A percentile compares a stretch with the other conserved stretches of the same genome.
These are phyloP conservation scores for Chrosomus eos DNA, from an alignment of 2,797 vertebrate species.

Conservation along the genomic window DNA sequence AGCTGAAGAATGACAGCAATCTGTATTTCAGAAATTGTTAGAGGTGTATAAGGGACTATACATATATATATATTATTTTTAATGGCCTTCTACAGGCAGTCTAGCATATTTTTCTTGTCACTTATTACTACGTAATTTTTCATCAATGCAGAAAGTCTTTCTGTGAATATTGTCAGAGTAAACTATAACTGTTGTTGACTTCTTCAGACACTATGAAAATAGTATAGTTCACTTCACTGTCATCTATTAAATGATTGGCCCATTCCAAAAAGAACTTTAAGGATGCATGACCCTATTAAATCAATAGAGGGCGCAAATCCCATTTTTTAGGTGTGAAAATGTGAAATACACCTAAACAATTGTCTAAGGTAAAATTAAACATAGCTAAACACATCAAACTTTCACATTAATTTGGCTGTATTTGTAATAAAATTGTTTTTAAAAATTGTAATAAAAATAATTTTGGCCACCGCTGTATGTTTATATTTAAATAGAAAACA, in stretches of 20 bases:
- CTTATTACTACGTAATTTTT: background rate
- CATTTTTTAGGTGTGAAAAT: background rate
- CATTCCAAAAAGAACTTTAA: background rate
- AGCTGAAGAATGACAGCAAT: constrained; percentile 36
- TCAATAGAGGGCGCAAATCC: background rate
- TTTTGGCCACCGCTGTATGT: too few species aligned
- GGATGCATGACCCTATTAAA: background rate
- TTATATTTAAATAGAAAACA: too few species aligned
- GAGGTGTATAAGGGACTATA: background rate
- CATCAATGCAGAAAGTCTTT: background rate
- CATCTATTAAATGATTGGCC: background rate
- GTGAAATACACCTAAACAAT: background rate
- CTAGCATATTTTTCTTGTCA: background rate
- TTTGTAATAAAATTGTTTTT: too few species aligned
- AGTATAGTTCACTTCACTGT: too few species aligned
- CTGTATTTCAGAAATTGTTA: constrained; percentile 18
- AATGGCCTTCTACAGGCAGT: background rate
- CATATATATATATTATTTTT: background rate
- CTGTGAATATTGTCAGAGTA: background rate
- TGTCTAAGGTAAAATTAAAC: too few species aligned
- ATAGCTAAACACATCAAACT: background rate
- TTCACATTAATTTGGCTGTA: background rate
- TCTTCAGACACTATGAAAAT: background rate
- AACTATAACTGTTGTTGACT: background rate
- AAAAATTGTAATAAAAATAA: too few species aligned